Evolutionary conservation across 2,113 vertebrate genomes (phyloP), one percentile per base, ranked within the genome.

Genomic region (Nycticebus coucang): DNA sequence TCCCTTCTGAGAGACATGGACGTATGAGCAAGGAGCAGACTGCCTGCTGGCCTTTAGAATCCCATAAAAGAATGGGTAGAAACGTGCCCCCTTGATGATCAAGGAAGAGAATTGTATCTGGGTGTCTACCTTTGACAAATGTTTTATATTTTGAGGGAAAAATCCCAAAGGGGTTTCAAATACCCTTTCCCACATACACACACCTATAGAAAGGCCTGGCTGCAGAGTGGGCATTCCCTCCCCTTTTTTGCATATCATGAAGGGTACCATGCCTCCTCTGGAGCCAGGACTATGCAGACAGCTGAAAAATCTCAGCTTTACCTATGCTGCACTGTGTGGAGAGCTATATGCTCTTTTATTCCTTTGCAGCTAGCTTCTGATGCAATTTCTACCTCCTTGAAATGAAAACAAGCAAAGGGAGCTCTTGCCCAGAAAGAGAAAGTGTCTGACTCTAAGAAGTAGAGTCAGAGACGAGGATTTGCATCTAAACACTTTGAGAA

Each of bases 1-100:
- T 50, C 35, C 8, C 30, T 50, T 68, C 59, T 37, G 28, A 45
- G 28, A 57, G 45, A 92, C 9, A 5, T 1, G 35, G 15, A 59
- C 4, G 11, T 15, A 4, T 2, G 50, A 3, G 17, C 33, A 0
- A 5, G 35, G 37, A 22, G 74, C 12, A 59, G 35, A 19, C 4
- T 4, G 13, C 22, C 60, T 66, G 41, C 26, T 82, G 41, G 45
- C 30, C 66, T 83, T 78, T 37, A 59, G 55, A 57, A 22, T 60
- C 77, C 64, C 59, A 17, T 45, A 30, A 69, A 68, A 59, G 71
- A n/a, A 57, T 2, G 2, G 68, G 79, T 75, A 75, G 69, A n/a
- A 77, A 35, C 5, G 7, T 5, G 21, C 4, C 57, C 77, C 68
- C 21, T 74, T 14, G 13, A 4, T 15, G 45, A 6, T 17, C 53